Conservation (phyloP, 2,888 invertebrate genomes). For the Ennomos quercinarius region DNA sequence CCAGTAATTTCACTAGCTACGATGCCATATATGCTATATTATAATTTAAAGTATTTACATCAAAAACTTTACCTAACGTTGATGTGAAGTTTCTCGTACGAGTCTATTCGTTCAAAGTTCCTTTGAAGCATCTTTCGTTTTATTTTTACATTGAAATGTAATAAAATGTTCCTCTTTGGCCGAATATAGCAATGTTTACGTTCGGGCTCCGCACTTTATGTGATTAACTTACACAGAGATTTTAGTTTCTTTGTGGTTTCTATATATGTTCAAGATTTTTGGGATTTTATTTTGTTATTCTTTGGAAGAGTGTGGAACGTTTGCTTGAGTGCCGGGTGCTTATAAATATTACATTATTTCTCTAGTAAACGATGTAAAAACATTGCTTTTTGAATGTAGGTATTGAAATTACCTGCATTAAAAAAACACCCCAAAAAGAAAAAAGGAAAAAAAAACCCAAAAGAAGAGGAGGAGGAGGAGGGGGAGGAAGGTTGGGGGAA, state of each 20-base stretch:
- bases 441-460: no score
- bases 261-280: no score
- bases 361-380: no score
- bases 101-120: conserved; percentile 31
- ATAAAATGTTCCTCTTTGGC: conserved; percentile 51
- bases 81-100: conserved; percentile 17
- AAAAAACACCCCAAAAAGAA: no score
- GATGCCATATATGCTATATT: conserved; percentile 34
- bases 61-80: conserved; percentile 34
- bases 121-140: conserved; percentile 36
- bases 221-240: conserved; percentile 26
- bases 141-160: conserved; percentile 49
- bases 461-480: no score
- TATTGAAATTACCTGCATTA: no score
- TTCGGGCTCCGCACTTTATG: conserved; percentile 31
- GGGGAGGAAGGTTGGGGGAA: no score
- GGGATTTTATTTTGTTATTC: background rate
- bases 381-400: no score
- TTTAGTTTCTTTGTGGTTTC: background rate
- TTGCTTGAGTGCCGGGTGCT: no score
- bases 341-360: no score
- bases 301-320: background rate
- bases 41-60: conserved; percentile 46
- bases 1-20: no score
- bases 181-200: conserved; percentile 39